These are phyloP conservation scores for Lepeophtheirus salmonis DNA, from an alignment of 1,140 invertebrate genomes.

Conservation along the genomic window DNA sequence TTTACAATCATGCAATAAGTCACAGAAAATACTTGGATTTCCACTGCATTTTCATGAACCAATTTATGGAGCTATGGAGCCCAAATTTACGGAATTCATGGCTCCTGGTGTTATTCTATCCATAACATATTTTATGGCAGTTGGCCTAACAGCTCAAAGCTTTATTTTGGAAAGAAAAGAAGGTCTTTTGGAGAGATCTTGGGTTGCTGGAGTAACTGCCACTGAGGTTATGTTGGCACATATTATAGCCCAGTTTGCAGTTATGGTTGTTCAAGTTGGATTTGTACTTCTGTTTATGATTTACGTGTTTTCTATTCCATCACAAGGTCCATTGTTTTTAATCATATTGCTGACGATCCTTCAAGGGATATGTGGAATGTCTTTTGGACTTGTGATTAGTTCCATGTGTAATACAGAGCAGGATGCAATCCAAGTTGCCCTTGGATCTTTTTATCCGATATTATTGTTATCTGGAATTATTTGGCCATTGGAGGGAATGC, in stretches of 20 bases:
- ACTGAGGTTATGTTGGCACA: conserved; percentile 78
- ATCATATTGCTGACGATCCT: conserved; percentile 43
- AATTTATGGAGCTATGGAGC: conserved; percentile 45
- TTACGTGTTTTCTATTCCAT: conserved; percentile 13
- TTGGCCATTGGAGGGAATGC: conserved; percentile 87
- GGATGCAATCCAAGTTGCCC: conserved; percentile 72
- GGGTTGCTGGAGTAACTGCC: conserved; percentile 64
- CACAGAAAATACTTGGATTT: neutral
- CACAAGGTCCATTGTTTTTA: neutral
- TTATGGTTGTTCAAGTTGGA: conserved; percentile 60
- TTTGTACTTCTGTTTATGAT: conserved; percentile 16
- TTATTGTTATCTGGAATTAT: conserved; percentile 65
- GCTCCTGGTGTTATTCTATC: conserved; percentile 46
- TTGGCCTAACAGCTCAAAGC: conserved; percentile 75
- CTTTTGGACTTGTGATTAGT: conserved; percentile 74
- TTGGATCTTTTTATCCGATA: conserved; percentile 81
- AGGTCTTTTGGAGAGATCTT: conserved; percentile 64
- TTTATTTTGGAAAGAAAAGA: conserved; percentile 80
- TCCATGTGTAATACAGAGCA: conserved; percentile 67
- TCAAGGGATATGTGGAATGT: conserved; percentile 73
- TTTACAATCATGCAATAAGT: neutral
- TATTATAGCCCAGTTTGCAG: conserved; percentile 74
- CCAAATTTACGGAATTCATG: conserved; percentile 42
- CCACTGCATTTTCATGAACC: conserved; percentile 36
- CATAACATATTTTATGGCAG: conserved; percentile 84